Percentiles rank a stretch among this genome's conserved stretches.
Conservation (phyloP, 2,113 vertebrate genomes). For the Sula dactylatra region DNA sequence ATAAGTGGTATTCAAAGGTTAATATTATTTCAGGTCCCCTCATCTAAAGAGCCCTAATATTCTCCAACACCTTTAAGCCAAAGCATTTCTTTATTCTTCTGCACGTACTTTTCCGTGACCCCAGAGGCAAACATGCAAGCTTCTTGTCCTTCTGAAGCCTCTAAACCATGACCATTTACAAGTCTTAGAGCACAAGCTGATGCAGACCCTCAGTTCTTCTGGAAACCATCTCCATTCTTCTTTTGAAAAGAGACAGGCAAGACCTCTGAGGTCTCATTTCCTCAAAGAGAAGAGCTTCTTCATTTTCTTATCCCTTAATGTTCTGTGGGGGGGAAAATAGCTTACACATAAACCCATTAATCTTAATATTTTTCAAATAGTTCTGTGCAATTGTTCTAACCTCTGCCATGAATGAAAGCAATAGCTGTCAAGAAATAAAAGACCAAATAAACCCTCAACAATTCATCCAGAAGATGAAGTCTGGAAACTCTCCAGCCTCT, state of each 20-base stretch:
- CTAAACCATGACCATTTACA: background rate
- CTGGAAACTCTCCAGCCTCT: background rate
- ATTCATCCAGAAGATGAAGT: background rate
- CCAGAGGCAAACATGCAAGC: accelerated
- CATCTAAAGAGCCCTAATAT: background rate
- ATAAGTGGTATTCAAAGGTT: background rate
- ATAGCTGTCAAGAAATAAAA: background rate
- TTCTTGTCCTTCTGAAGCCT: background rate
- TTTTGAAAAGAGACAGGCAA: background rate
- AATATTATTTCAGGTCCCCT: background rate
- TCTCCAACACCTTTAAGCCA: background rate
- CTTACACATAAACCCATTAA: slow-evolving; percentile 3
- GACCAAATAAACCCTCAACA: background rate
- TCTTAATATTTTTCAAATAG: slow-evolving; percentile 15
- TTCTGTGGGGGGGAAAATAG: background rate
- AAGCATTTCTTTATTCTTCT: background rate
- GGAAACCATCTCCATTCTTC: background rate
- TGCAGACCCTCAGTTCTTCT: background rate
- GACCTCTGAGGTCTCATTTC: background rate
- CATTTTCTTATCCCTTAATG: background rate
- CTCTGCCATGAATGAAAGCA: background rate
- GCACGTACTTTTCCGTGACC: background rate
- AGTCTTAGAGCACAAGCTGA: background rate
- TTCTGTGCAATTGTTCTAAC: background rate
- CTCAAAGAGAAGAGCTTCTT: background rate